Percentiles rank a stretch among this genome's conserved stretches.
phyloP scores from a whole-genome alignment of 2,888 invertebrate genomes.

The Plebejus anna region DNA sequence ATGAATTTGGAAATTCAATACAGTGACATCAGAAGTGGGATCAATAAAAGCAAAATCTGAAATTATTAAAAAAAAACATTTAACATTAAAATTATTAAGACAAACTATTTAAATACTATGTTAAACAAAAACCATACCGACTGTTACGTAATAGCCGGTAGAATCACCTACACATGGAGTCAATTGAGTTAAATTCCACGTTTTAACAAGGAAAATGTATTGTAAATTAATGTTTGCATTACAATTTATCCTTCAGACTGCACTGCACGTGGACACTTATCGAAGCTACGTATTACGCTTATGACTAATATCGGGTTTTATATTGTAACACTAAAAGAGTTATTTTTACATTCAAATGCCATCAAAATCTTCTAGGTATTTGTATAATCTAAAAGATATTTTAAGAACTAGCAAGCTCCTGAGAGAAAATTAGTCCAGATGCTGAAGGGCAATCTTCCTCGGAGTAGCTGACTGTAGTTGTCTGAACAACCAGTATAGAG shows the following conservation, averaged over 20 bases:
- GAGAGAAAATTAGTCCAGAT: background rate
- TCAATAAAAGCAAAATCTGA: background rate
- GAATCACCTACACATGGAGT: background rate
- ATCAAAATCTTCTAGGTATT: too few species aligned
- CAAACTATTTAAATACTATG: background rate
- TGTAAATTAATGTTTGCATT: constrained; percentile 36
- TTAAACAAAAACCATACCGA: background rate
- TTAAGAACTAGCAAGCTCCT: background rate
- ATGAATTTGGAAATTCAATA: too few species aligned
- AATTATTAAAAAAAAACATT: background rate
- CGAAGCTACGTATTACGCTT: constrained; percentile 1
- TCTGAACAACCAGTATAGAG: background rate
- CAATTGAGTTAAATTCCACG: constrained; percentile 24
- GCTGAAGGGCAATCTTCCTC: background rate
- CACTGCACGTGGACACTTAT: constrained; percentile 20
- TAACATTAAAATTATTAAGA: background rate
- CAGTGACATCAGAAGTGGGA: too few species aligned
- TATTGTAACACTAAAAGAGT: background rate
- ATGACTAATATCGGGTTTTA: constrained; percentile 1
- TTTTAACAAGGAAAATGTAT: constrained; percentile 37
- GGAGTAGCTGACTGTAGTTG: background rate
- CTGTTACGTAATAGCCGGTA: constrained; percentile 23
- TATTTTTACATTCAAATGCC: background rate
- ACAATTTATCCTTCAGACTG: constrained; percentile 35
- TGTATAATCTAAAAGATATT: background rate